A percentile compares a stretch with the other conserved stretches of the same genome.
These are phyloP conservation scores for Sorex araneus DNA, from an alignment of 2,113 vertebrate species.

Conservation along the genomic window DNA sequence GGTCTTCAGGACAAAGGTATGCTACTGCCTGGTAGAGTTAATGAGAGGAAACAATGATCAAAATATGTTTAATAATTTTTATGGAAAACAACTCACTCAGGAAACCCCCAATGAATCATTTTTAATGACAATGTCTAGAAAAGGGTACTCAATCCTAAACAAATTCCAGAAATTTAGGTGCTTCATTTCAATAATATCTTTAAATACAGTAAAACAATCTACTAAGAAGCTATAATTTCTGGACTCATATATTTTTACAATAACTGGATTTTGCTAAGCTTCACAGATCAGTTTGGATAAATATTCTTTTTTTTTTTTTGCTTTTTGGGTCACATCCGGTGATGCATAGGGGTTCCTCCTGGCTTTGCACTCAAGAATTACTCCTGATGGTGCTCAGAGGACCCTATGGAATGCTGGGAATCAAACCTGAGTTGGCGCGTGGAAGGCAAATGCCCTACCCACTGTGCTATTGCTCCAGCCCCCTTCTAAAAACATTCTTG, in stretches of 20 bases:
- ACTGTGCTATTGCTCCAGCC: too few relatives aligned
- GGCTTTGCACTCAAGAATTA: too few relatives aligned
- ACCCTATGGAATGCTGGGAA: too few relatives aligned
- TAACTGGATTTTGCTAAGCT: constrained; percentile 15
- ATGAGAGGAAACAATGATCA: constrained; percentile 26
- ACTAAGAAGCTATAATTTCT: background rate
- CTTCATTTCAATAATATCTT: background rate
- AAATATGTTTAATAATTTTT: background rate
- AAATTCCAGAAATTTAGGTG: constrained; percentile 45
- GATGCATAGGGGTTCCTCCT: too few relatives aligned
- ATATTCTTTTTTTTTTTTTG: too few relatives aligned
- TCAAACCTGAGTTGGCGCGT: too few relatives aligned
- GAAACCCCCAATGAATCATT: constrained; percentile 24
- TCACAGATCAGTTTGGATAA: background rate
- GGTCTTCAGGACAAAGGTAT: constrained; percentile 88
- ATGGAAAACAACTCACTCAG: background rate
- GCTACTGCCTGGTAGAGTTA: constrained; percentile 85
- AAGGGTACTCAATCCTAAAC: background rate
- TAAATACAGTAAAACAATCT: background rate
- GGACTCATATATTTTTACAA: background rate
- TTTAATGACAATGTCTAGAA: constrained; percentile 27
- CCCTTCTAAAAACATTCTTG: background rate
- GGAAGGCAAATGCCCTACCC: too few relatives aligned
- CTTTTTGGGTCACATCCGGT: too few relatives aligned
- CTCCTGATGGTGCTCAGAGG: too few relatives aligned